A percentile compares a stretch with the other conserved stretches of the same genome.
Conservation (phyloP, 2,797 vertebrate genomes). For the Rhabdophis nuchalis region DNA sequence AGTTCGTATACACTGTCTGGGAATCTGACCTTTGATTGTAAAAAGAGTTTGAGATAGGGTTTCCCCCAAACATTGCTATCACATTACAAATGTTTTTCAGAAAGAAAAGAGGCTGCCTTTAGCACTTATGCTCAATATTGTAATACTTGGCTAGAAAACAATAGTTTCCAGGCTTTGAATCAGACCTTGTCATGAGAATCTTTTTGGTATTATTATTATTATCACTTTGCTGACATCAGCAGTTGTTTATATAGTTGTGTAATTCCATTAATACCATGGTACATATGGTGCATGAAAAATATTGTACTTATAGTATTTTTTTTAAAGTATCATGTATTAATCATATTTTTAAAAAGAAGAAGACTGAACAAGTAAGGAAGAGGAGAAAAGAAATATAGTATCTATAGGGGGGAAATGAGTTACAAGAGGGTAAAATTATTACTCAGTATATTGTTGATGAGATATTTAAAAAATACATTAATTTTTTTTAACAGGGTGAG, state of each 20-base stretch:
- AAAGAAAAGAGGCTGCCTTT: neutral
- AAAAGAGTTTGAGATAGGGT: neutral
- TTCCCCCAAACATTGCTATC: neutral
- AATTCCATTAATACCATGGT: neutral
- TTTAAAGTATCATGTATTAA: neutral
- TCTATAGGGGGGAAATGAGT: neutral
- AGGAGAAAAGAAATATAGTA: neutral
- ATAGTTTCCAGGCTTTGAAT: neutral
- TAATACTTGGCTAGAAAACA: neutral
- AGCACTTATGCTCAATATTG: neutral
- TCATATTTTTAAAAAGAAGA: neutral
- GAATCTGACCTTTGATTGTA: neutral
- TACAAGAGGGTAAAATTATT: neutral
- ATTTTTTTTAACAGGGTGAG: neutral
- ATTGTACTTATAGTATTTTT: neutral
- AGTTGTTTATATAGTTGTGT: neutral
- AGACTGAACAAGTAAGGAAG: neutral
- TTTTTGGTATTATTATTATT: neutral
- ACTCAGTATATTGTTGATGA: neutral
- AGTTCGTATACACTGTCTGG: accelerated
- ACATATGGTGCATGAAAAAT: neutral
- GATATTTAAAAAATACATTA: neutral
- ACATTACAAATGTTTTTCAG: neutral
- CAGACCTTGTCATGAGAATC: neutral
- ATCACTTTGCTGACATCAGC: neutral